Evolutionary conservation across 2,113 vertebrate genomes (phyloP).

Genomic region (Sarotherodon lohbergeri): DNA sequence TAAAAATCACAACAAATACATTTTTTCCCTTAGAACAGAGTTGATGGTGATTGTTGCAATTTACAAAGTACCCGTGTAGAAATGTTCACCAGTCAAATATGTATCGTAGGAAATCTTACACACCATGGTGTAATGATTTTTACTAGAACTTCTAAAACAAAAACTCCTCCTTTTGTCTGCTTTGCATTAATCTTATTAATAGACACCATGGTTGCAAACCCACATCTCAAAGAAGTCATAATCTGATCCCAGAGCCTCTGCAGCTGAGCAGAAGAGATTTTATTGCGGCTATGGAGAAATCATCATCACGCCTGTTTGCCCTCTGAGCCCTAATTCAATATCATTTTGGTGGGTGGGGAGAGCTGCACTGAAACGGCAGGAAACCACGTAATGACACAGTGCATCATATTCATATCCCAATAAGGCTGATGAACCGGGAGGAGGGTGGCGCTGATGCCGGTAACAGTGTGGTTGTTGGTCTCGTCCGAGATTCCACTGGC

Average conservation of each 20-base stretch:
- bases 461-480: constrained; percentile 28
- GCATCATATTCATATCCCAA: constrained; percentile 47
- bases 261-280: constrained; percentile 9
- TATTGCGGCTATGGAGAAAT: constrained; percentile 29
- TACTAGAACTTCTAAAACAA: neutral
- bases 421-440: constrained; percentile 3
- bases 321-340: constrained; percentile 31
- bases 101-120: neutral
- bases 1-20: neutral
- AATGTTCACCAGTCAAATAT: neutral
- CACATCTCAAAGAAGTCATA: neutral
- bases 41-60: neutral
- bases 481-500: constrained; percentile 7
- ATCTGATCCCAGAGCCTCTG: neutral
- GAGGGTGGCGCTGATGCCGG: constrained; percentile 20
- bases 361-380: constrained; percentile 38
- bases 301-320: constrained; percentile 14
- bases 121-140: neutral
- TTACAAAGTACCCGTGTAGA: neutral
- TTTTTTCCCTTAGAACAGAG: neutral
- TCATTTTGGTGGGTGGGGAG: constrained; percentile 40
- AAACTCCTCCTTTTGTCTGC: neutral
- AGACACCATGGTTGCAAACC: constrained; percentile 1
- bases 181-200: constrained; percentile 23
- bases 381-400: constrained; percentile 62